Evolutionary conservation across 1,140 invertebrate species (phyloP), one percentile per base, ranked within the genome.

Genomic region (Leptinotarsa lineolata): DNA sequence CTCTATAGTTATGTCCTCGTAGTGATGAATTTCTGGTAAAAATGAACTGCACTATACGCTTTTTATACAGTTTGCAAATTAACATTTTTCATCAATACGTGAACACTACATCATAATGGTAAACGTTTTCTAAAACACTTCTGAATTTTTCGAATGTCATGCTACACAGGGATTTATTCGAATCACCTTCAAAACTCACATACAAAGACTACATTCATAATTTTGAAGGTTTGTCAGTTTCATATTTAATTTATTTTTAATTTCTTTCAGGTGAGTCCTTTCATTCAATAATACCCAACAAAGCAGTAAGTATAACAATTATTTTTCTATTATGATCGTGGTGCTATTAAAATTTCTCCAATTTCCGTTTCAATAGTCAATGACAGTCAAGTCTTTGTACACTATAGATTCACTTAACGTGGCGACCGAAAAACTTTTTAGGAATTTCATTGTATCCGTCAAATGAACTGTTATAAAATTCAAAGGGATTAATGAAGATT

Each of bases 361-460:
- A 39, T 39, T 39, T 54, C 6, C 48, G 48, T 54, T 54, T 54
- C 48, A n/a, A 54, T 54, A 54, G 48, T 18, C 48, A 54, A n/a
- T 18, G n/a, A 54, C 48, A n/a, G 5, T 54, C 15, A 18, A 16
- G 15, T 54, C 15, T 54, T 54, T 54, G 4, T 18, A 54, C 15
- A 3, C 48, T 15, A 13, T n/a, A 54, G 16, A 54, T 54, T 54
- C 16, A 54, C 16, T 54, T n/a, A 3, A 54, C 15, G n/a, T 54
- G 4, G 48, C n/a, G 16, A 54, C 48, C 48, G 15, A 54, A 18
- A 54, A 16, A 54, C 15, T 54, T 54, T 54, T 54, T n/a, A 15
- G 48, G 6, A 54, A 54, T 54, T 54, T 54, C n/a, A 54, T 54
- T 54, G n/a, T 54, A 54, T 18, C 48, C 48, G n/a, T 54, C n/a